Conservation (phyloP, 92 coral and sea anemone genomes). For the Galaxea fascicularis region DNA sequence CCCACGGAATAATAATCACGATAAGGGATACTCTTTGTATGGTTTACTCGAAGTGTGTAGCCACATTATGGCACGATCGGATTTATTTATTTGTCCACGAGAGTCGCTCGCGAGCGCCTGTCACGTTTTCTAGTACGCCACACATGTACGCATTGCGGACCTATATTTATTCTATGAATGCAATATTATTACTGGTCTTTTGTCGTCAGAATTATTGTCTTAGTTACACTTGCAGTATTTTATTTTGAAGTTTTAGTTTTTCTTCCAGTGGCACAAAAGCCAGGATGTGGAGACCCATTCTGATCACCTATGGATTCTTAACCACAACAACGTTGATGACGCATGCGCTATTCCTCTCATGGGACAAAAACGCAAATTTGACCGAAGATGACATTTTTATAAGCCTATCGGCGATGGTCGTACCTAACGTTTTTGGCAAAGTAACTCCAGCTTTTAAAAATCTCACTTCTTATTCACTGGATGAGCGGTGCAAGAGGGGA, state of each 20-base stretch:
- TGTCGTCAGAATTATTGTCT: neutral
- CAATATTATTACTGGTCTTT: no score
- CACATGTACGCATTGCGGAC: no score
- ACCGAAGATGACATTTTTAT: slow-evolving; percentile 69
- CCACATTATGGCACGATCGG: no score
- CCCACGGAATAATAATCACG: no score
- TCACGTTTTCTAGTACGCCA: no score
- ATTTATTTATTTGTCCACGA: no score
- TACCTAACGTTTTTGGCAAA: slow-evolving; percentile 41
- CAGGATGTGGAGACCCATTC: neutral
- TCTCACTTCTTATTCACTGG: slow-evolving; percentile 64
- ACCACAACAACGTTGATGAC: slow-evolving; percentile 1
- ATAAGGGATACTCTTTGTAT: no score
- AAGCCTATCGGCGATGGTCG: neutral
- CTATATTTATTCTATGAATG: no score
- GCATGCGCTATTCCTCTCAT: slow-evolving; percentile 60
- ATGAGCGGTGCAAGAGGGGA: slow-evolving; percentile 85
- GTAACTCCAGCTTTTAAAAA: slow-evolving; percentile 58
- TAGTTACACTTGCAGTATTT: no score
- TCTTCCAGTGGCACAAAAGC: neutral
- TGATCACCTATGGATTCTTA: neutral
- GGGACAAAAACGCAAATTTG: slow-evolving; percentile 64
- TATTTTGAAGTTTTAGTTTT: no score
- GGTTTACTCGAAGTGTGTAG: no score
- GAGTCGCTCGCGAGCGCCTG: no score